Base-by-base conservation (phyloP, 2,113 vertebrate species). In the Festucalex cinctus region DNA sequence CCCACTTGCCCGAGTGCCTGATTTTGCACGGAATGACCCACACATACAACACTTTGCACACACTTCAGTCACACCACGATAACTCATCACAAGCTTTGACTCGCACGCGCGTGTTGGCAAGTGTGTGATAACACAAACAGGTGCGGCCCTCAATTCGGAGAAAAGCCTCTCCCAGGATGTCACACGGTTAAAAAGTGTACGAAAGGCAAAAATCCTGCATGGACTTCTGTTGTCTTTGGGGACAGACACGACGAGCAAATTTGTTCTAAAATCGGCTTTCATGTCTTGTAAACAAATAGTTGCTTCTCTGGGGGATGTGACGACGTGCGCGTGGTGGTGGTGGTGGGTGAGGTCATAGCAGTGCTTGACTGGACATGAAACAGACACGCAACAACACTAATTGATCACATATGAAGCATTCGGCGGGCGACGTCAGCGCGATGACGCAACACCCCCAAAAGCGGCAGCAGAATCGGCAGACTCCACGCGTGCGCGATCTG, bases 81-180 rank as follows among this genome's bases (percentile, higher is more conserved):
- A 32, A 51, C 76, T 51, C 63, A 63, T 60, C 28, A 32, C 2
- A 4, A 32, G 28, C 28, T 32, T 32, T 32, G 2, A 32, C 28
- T 32, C 63, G 51, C 58, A 58, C 62, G 37, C 28, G n/a, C 35
- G 51, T 1, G 3, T 9, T 9, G 16, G 44, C 44, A 46, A 16
- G 43, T 17, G 43, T 61, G 73, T 74, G 68, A 83, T 68, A 60
- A 69, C 62, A 67, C 14, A 17, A 85, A 73, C 78, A 84, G 83
- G 77, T 76, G 78, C 67, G 65, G 35, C 70, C 68, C 20, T 58
- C 19, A 22, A 17, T 86, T 86, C 81, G 32, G 39, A 41, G 39
- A 41, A 41, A 41, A 9, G 10, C 10, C 39, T 41, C 39, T 41
- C 39, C 12, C 39, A 41, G 39, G 12, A 41, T 41, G 9, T 12